Evolutionary conservation across 2,113 vertebrate genomes (phyloP), one percentile per base, ranked within the genome.

Genomic region (Zapornia atra): DNA sequence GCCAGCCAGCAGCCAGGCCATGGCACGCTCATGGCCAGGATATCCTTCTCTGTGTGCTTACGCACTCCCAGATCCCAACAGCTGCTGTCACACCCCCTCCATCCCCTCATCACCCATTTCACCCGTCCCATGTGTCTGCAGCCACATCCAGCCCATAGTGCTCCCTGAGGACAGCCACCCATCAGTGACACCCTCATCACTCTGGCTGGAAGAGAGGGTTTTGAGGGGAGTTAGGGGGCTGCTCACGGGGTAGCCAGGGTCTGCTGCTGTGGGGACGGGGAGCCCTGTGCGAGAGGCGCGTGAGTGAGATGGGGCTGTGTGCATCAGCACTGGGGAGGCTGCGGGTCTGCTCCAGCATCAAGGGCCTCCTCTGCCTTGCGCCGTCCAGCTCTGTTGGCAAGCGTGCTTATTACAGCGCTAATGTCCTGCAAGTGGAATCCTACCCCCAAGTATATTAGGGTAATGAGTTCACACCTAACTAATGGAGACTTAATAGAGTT

Each of bases 391-490:
- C 87, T 11, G 71, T 85, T 42, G 93, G 94, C 92, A 94, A 98
- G 97, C 15, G 89, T 82, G 82, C 90, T 93, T 88, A 86, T 88
- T 84, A 83, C 84, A 38, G 96, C 82, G 97, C 96, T 96, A 94
- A 98, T 98, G 97, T 97, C 97, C 97, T 98, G 96, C 97, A 95
- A 95, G 98, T 97, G 95, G 98, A 98, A 98, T 98, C 92, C 92
- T 97, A 98, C 97, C 96, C 98, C 96, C 94, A 63, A 96, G 96
- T 97, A 97, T 97, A 97, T 97, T 97, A 95, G 77, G 95, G 97
- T 98, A 98, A 98, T 98, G 94, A 98, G 97, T 97, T 98, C 96
- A 98, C 98, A 98, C 98, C 97, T 98, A 97, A 96, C 96, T 97
- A 96, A 96, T 94, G 96, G 98, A 95, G 94, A 87, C 96, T 96